phyloP scores from a whole-genome alignment of 2,888 invertebrate species.

The Bugulina stolonifera region DNA sequence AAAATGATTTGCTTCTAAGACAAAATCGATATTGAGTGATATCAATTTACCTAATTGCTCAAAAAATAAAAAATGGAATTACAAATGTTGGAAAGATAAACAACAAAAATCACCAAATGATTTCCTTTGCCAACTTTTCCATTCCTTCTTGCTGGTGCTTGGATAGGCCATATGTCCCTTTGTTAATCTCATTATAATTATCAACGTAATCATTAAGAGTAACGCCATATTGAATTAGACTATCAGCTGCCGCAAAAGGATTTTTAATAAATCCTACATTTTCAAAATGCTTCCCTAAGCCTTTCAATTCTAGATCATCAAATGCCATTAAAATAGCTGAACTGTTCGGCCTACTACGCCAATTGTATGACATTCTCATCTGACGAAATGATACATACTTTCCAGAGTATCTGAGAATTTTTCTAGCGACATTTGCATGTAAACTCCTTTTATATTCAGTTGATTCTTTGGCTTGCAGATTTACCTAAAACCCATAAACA shows the following conservation, averaged over 20 bases:
- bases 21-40: too few species aligned
- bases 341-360: background rate
- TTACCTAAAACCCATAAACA: background rate
- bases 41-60: background rate
- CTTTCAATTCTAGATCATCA: constrained; percentile 3
- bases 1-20: too few species aligned
- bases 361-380: constrained; percentile 6
- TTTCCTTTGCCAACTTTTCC: too few species aligned
- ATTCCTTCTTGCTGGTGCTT: too few species aligned
- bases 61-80: background rate
- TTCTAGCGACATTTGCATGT: background rate
- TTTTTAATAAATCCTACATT: constrained; percentile 12
- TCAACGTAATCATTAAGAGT: background rate
- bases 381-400: constrained; percentile 15
- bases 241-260: background rate
- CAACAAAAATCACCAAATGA: background rate
- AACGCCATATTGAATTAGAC: background rate
- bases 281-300: background rate
- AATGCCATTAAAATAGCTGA: background rate
- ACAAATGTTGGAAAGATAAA: background rate
- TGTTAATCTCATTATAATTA: background rate
- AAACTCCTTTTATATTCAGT: background rate
- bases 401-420: constrained; percentile 15
- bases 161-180: background rate
- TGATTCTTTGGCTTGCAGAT: background rate